Percentiles rank a stretch among this genome's conserved stretches.
phyloP scores from a whole-genome alignment of 2,888 invertebrate genomes.

The Scotopteryx bipunctaria region DNA sequence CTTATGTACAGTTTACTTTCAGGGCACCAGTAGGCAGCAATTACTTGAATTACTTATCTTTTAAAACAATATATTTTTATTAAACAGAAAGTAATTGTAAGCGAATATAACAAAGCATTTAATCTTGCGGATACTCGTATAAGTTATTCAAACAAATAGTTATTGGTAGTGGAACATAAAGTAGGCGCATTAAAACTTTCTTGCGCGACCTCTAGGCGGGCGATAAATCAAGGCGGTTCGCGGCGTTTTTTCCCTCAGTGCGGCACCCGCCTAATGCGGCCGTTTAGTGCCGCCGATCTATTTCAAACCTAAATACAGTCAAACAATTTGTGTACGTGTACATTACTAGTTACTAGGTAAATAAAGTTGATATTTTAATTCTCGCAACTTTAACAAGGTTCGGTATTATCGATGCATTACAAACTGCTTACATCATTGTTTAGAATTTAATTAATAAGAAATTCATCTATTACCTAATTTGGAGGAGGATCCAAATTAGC shows the following conservation, averaged over 20 bases:
- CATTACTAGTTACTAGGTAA: no score
- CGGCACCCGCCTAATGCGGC: slow-evolving; percentile 11
- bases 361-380: no score
- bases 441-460: no score
- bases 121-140: slow-evolving; percentile 9
- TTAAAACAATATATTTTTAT: no score
- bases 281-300: slow-evolving; percentile 1
- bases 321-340: no score
- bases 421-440: no score
- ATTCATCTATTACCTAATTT: no score
- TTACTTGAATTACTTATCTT: not conserved
- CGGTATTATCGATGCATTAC: no score
- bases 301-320: not conserved
- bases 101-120: not conserved
- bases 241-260: not conserved
- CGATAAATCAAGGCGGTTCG: slow-evolving; percentile 21
- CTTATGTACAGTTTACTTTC: not conserved
- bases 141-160: slow-evolving; percentile 18
- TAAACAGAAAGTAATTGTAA: no score
- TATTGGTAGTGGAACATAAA: slow-evolving; percentile 11
- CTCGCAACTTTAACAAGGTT: no score
- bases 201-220: slow-evolving; percentile 22
- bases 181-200: slow-evolving; percentile 19
- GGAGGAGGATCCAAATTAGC: no score
- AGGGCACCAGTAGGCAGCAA: not conserved